Conservation (phyloP, 1,140 invertebrate genomes). For the Diorhabda sublineata region DNA sequence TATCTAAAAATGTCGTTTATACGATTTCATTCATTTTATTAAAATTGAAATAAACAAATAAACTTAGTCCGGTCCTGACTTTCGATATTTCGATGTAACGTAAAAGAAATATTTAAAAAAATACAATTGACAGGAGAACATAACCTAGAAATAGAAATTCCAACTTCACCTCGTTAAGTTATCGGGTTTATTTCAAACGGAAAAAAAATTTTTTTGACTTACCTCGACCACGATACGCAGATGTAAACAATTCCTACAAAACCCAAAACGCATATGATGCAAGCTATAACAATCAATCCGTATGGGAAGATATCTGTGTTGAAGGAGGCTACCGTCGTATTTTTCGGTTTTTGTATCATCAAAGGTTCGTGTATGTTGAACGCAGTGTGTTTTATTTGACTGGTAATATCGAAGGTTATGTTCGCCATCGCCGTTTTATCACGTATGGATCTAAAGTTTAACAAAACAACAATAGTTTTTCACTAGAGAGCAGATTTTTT, state of each 20-base stretch:
- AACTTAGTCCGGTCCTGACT: too few species aligned
- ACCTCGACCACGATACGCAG: constrained; percentile 89
- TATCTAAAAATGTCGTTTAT: constrained; percentile 54
- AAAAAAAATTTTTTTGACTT: constrained; percentile 36
- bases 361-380: constrained; percentile 65
- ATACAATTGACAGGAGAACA: too few species aligned
- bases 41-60: too few species aligned
- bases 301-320: constrained; percentile 77
- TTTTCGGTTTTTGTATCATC: constrained; percentile 49
- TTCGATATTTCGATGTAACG: too few species aligned
- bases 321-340: constrained; percentile 58
- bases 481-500: background rate
- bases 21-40: too few species aligned
- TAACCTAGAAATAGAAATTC: too few species aligned
- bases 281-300: constrained; percentile 80
- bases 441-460: constrained; percentile 50
- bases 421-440: constrained; percentile 58
- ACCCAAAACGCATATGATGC: constrained; percentile 79
- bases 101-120: too few species aligned
- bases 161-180: too few species aligned
- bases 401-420: constrained; percentile 63
- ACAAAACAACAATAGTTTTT: background rate
- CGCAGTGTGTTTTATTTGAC: constrained; percentile 60
- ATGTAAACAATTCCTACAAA: constrained; percentile 85
- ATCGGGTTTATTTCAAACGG: background rate